These are phyloP conservation scores for Eupithecia abbreviata DNA, from an alignment of 2,888 invertebrate genomes.

Conservation along the genomic window DNA sequence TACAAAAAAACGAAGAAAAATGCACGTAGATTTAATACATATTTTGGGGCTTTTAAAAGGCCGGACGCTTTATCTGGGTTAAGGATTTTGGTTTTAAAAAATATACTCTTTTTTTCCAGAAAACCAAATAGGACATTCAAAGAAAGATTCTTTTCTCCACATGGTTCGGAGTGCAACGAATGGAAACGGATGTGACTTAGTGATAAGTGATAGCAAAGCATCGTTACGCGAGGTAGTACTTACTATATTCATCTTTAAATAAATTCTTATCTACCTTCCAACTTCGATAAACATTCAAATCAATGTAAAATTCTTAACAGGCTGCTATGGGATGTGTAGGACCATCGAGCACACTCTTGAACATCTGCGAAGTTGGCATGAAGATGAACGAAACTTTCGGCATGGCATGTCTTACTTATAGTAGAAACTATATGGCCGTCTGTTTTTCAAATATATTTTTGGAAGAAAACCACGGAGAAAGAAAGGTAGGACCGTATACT, in stretches of 20 bases:
- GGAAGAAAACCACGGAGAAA: not conserved
- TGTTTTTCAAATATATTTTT: not conserved
- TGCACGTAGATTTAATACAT: too few species aligned
- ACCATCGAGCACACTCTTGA: not conserved
- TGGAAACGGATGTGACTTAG: not conserved
- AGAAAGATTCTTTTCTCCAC: not conserved
- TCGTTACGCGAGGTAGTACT: not conserved
- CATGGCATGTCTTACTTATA: not conserved
- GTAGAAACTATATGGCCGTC: not conserved
- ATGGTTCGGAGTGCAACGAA: not conserved
- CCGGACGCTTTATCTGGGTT: too few species aligned
- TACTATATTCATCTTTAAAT: too few species aligned
- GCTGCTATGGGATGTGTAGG: not conserved
- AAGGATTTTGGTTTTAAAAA: too few species aligned
- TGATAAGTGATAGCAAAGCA: not conserved
- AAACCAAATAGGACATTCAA: not conserved
- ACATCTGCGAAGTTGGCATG: slow-evolving; percentile 1
- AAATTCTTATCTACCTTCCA: too few species aligned
- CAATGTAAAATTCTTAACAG: not conserved
- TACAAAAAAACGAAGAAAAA: too few species aligned
- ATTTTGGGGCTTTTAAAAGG: too few species aligned
- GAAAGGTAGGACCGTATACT: not conserved
- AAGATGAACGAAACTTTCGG: not conserved
- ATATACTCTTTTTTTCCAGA: too few species aligned
- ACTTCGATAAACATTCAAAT: too few species aligned